Base-by-base conservation (phyloP, 2,888 invertebrate genomes). In the Stenchaetothrips biformis region DNA sequence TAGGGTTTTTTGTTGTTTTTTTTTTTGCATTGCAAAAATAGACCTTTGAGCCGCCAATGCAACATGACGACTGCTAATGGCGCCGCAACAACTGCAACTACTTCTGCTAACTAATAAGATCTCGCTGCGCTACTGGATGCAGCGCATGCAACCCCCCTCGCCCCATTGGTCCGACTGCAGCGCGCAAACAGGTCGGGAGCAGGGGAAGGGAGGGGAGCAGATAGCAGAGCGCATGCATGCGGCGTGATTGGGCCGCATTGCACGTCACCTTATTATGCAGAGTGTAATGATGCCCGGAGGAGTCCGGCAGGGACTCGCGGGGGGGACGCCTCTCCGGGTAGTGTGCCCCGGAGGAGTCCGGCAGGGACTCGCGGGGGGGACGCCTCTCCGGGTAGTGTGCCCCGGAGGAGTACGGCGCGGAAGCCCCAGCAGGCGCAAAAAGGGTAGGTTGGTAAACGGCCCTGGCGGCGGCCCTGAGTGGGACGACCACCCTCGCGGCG, bases 71-170 rank as follows among this genome's bases (percentile, higher is more conserved):
- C 37, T 37, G 37, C 37, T 37, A 37, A 37, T 37, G 37, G 37
- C 37, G 37, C 37, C 4, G 37, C 37, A 37, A 37, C 37, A 37
- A 37, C 37, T 37, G 37, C 37, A 37, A 37, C 37, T 37, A 37
- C 37, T 16, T 53, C 53, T 53, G 53, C 53, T 53, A 16, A 21
- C 67, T 67, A 67, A 67, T 67, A 67, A 74, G 67, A 25, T 9
- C 67, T 74, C 67, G 67, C 67, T 9, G 67, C 67, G 53, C 67
- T 74, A 74, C 67, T 25, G 67, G 25, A 21, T 21, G 67, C 67
- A 11, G 25, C 67, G 25, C 67, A 25, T 59, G 59, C 59, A 59
- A 37, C 37, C 37, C 59, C 59, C 6, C 18, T 16, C 59, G 16
- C 59, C 18, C 18, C 59, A 59, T 13, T 53, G 53, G 53, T 16